Conservation (phyloP, 2,797 vertebrate genomes). For the Hapalemur alaotrensis region DNA sequence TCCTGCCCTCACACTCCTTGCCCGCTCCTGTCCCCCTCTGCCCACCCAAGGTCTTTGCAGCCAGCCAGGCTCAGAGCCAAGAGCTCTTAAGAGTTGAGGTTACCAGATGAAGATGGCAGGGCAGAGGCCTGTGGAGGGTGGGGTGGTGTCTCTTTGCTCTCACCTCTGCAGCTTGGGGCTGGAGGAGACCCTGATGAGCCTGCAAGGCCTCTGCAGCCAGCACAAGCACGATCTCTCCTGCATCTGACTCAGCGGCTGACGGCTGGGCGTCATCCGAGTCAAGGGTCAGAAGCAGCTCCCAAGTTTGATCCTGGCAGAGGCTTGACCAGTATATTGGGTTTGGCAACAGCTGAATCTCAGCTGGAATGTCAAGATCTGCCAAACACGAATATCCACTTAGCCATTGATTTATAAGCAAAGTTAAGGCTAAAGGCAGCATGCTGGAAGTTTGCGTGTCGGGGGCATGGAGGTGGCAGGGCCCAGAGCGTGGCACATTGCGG, state of each 20-base stretch:
- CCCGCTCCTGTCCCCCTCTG: not conserved
- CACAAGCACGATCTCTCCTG: not conserved
- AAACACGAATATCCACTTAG: fast-evolving
- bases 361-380: fast-evolving
- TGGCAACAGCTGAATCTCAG: fast-evolving
- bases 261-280: fast-evolving
- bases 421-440: fast-evolving
- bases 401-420: fast-evolving
- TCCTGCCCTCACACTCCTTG: fast-evolving
- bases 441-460: fast-evolving
- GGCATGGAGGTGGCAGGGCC: too few species aligned
- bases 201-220: fast-evolving
- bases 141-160: not conserved
- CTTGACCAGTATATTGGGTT: fast-evolving
- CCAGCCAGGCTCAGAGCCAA: not conserved
- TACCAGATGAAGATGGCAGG: not conserved
- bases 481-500: not conserved
- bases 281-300: fast-evolving
- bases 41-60: not conserved
- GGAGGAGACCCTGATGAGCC: not conserved
- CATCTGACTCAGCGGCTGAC: fast-evolving
- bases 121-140: not conserved
- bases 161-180: too few species aligned
- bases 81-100: not conserved
- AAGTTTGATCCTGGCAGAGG: not conserved